Evolutionary conservation across 2,113 vertebrate genomes (phyloP).

Genomic region (Corythaeola cristata): DNA sequence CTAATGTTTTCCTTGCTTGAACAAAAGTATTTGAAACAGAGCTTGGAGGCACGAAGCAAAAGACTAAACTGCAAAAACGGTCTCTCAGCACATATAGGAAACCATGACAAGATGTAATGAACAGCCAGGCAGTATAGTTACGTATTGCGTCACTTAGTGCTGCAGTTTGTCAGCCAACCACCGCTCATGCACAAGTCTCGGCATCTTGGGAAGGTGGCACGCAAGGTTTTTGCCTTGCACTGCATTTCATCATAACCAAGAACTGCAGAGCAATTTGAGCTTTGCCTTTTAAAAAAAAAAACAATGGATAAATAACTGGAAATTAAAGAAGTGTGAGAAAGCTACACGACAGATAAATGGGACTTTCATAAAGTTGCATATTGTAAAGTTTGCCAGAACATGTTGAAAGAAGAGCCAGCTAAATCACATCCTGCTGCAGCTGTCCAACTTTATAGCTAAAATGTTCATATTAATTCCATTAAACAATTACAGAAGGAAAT

Average conservation of each 20-base stretch:
- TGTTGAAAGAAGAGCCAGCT: background rate
- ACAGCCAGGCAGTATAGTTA: background rate
- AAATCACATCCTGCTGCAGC: conserved; percentile 53
- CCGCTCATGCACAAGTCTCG: background rate
- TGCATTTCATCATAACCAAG: background rate
- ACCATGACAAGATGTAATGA: background rate
- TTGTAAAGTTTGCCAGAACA: conserved; percentile 13
- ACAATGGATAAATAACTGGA: background rate
- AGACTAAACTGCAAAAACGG: background rate
- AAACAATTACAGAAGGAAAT: conserved; percentile 75
- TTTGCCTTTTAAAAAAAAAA: background rate
- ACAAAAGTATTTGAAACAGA: background rate
- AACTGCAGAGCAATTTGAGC: background rate
- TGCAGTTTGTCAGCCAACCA: background rate
- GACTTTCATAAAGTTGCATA: background rate
- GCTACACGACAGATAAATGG: background rate
- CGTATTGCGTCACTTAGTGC: background rate
- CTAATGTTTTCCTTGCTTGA: background rate
- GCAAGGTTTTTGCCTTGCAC: background rate
- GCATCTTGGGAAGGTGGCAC: background rate
- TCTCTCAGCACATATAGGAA: background rate
- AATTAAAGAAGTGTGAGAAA: background rate
- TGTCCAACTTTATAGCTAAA: conserved; percentile 53
- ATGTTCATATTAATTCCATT: conserved; percentile 58
- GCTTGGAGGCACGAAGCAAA: background rate